Evolutionary conservation across 2,888 invertebrate genomes (phyloP).

Genomic region (Mythimna albipuncta): DNA sequence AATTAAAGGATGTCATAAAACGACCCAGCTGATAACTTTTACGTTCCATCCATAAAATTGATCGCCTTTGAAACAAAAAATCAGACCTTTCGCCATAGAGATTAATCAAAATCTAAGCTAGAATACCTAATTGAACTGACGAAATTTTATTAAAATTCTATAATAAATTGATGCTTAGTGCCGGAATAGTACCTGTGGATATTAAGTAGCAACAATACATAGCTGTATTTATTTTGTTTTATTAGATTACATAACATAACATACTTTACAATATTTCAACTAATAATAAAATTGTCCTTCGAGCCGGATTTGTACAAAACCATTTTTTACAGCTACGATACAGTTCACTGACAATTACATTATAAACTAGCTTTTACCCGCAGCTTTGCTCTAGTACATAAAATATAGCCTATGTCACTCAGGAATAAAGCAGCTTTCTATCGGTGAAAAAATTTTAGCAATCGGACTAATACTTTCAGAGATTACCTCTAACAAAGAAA

Average conservation of each 20-base stretch:
- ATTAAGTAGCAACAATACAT: neutral
- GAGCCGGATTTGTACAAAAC: neutral
- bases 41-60: neutral
- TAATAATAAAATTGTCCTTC: neutral
- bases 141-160: neutral
- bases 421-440: too few relatives aligned
- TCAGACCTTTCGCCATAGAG: neutral
- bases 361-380: neutral
- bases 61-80: neutral
- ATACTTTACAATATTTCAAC: neutral
- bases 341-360: neutral
- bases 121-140: neutral
- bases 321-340: neutral
- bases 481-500: too few relatives aligned
- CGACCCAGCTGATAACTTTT: neutral
- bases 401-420: too few relatives aligned
- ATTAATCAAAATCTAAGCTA: neutral
- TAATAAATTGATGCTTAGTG: neutral
- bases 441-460: too few relatives aligned
- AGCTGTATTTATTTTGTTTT: neutral
- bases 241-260: neutral
- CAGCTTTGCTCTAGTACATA: too few relatives aligned
- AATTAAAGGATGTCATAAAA: conserved; percentile 7
- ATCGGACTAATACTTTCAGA: too few relatives aligned
- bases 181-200: neutral